phyloP scores from a whole-genome alignment of 1,140 invertebrate genomes.

The Zaprionus inermis region DNA sequence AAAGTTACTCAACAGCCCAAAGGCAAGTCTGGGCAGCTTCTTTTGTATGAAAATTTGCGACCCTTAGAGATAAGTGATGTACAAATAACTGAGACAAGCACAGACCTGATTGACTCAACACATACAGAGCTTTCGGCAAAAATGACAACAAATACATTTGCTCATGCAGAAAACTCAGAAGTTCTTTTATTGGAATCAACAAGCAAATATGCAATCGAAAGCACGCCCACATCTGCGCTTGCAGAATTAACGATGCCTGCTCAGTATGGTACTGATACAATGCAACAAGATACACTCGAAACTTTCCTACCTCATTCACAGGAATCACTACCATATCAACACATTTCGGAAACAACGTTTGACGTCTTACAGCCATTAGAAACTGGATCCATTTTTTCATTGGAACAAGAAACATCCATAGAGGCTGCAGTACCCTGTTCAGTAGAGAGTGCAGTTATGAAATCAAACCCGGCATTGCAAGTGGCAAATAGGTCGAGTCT shows the following conservation, averaged over 20 bases:
- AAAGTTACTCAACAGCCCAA: constrained; percentile 32
- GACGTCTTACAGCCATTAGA: constrained; percentile 54
- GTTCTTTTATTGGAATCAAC: constrained; percentile 50
- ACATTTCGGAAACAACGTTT: constrained; percentile 31
- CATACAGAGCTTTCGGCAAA: constrained; percentile 17
- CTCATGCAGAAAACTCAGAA: constrained; percentile 44
- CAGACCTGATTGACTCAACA: constrained; percentile 14
- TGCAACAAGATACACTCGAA: constrained; percentile 56
- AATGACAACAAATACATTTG: constrained; percentile 31
- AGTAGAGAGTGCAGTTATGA: constrained; percentile 34
- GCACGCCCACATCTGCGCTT: constrained; percentile 34
- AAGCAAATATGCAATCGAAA: constrained; percentile 12
- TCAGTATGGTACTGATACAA: constrained; percentile 44
- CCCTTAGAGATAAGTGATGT: constrained; percentile 62
- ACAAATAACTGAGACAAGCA: constrained; percentile 53
- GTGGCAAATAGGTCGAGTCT: constrained; percentile 48
- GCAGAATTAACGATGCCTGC: constrained; percentile 50
- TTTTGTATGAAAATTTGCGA: constrained; percentile 46
- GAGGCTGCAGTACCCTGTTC: constrained; percentile 3
- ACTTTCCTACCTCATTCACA: constrained; percentile 29
- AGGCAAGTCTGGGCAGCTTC: constrained; percentile 29
- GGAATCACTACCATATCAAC: constrained; percentile 21
- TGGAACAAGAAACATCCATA: constrained; percentile 58
- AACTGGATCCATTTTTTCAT: constrained; percentile 31
- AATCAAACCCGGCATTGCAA: constrained; percentile 34